Evolutionary conservation across 2,113 vertebrate species (phyloP).

Genomic region (Ammodramus savannarum): DNA sequence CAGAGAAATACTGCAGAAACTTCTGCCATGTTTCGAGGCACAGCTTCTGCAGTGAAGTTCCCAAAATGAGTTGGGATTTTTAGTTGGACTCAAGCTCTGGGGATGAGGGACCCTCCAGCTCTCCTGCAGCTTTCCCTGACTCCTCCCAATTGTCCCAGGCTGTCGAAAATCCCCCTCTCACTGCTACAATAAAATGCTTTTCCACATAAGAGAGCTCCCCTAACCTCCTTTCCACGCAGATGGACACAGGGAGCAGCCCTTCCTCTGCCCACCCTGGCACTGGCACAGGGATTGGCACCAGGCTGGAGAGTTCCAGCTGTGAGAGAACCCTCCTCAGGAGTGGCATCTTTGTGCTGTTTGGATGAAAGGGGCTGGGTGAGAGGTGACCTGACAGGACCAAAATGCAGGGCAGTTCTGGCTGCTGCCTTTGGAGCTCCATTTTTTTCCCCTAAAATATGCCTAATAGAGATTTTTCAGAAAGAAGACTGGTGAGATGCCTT

Average conservation of each 20-base stretch:
- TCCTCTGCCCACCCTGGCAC: not conserved
- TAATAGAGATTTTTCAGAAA: not conserved
- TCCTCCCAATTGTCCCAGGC: not conserved
- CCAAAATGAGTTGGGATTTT: not conserved
- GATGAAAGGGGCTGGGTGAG: not conserved
- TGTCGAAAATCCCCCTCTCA: not conserved
- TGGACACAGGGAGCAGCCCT: not conserved
- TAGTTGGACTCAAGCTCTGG: not conserved
- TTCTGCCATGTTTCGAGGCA: not conserved
- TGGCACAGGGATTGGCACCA: accelerated
- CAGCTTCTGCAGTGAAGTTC: not conserved
- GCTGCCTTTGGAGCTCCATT: not conserved
- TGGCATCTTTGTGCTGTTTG: not conserved
- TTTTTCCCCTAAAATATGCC: not conserved
- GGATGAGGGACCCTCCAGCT: not conserved
- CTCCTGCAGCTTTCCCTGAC: not conserved
- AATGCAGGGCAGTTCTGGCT: not conserved
- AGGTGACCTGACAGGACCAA: not conserved
- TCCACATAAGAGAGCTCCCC: accelerated
- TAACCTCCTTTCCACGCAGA: not conserved
- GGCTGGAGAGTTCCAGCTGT: not conserved
- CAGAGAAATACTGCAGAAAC: not conserved
- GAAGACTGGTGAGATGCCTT: not conserved
- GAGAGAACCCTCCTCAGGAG: accelerated
- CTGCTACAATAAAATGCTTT: not conserved